A percentile compares a stretch with the other conserved stretches of the same genome.
phyloP scores from a whole-genome alignment of 1,140 invertebrate species.

The Drosophila carrolli region DNA sequence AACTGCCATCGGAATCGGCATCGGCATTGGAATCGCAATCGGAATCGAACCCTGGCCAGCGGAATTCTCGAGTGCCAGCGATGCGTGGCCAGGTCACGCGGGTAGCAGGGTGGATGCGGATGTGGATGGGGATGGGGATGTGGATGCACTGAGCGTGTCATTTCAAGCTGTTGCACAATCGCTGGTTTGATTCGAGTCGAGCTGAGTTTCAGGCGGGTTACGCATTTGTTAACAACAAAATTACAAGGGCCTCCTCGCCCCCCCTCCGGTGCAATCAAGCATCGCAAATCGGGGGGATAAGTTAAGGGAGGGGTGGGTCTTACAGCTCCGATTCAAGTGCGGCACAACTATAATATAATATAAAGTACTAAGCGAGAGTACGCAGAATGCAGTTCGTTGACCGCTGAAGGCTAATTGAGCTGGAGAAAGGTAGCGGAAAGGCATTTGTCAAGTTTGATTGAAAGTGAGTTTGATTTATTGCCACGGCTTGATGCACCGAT shows the following conservation, averaged over 20 bases:
- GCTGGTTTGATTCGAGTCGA: conserved; percentile 64
- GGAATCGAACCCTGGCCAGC: conserved; percentile 2
- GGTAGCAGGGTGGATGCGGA: conserved; percentile 18
- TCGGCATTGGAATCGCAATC: background rate
- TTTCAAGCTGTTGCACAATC: conserved; percentile 76
- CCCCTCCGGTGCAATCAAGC: conserved; percentile 58
- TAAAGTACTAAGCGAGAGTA: conserved; percentile 7
- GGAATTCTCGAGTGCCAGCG: conserved; percentile 60
- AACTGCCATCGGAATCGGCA: background rate
- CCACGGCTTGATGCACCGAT: background rate
- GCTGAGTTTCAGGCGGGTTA: conserved; percentile 66
- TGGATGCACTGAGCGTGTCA: conserved; percentile 72
- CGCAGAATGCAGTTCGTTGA: conserved; percentile 53
- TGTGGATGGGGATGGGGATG: background rate
- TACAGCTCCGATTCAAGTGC: conserved; percentile 18
- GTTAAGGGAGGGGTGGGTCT: background rate
- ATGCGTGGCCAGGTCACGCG: conserved; percentile 52
- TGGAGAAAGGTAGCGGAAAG: conserved; percentile 75
- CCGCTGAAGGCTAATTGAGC: conserved; percentile 67
- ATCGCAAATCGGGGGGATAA: conserved; percentile 18
- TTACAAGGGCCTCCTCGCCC: conserved; percentile 10
- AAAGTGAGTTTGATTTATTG: conserved; percentile 72
- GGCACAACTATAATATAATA: conserved; percentile 8
- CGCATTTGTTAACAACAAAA: conserved; percentile 52
- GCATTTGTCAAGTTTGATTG: conserved; percentile 74